Evolutionary conservation across 2,888 invertebrate species (phyloP), one percentile per base, ranked within the genome.

Genomic region (Ferdinandea cuprea): DNA sequence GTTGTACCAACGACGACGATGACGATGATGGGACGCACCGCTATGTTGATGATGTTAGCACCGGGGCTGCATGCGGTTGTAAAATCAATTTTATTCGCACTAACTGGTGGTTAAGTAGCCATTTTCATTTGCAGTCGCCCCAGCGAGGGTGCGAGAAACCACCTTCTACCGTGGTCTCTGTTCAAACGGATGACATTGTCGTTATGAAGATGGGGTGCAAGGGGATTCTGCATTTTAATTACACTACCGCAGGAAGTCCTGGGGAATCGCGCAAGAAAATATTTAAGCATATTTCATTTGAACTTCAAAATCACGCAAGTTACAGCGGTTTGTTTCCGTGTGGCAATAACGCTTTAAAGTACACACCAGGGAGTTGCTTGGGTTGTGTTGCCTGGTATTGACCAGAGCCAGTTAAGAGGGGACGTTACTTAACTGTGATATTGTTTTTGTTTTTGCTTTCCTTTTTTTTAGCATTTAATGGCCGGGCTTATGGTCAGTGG

Each of bases 91-190:
- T 76, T 25, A 56, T 30, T 30, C 17, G 40, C 65, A 35, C 74
- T 74, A 66, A 65, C 74, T 40, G 32, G 3, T 44, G 74, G 58
- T 66, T 66, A 74, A 74, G 74, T 66, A 58, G 66, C 50, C 40
- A 28, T 58, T 74, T 74, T 63, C 56, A 17, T 32, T 42, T 32
- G 40, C 48, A 15, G 28, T 59, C 58, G 7, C 58, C 37, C 21
- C 71, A 59, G 19, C 17, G 44, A n/a, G n/a, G n/a, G n/a, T n/a
- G n/a, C 15, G 44, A 44, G 19, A 11, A 3, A 4, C 44, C n/a
- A 44, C 44, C 9, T 44, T 15, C n/a, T 5, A 40, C 2, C 37
- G 37, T n/a, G 13, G 37, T n/a, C 37, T n/a, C n/a, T n/a, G 25
- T 25, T 25, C 5, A 25, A 25, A n/a, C n/a, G n/a, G n/a, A 37